Conservation (phyloP, 2,888 invertebrate genomes). For the Odontothrips loti region DNA sequence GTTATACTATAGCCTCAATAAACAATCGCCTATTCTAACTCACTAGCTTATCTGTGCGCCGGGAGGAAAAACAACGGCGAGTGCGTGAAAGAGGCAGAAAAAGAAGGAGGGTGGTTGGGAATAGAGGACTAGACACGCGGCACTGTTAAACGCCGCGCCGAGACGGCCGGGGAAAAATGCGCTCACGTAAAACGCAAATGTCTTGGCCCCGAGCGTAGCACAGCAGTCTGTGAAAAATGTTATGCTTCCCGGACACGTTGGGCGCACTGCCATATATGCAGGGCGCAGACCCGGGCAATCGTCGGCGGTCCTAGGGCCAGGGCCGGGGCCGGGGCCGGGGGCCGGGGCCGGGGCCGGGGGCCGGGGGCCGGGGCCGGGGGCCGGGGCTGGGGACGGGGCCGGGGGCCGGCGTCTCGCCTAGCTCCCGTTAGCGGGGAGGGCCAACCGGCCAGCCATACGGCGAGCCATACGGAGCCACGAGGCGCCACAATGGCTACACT, state of each 20-base stretch:
- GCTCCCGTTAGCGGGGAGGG: neutral
- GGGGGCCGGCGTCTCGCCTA: too few species aligned
- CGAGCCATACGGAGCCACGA: too few species aligned
- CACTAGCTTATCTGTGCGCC: neutral
- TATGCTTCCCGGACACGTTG: slow-evolving; percentile 16
- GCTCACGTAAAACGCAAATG: too few species aligned
- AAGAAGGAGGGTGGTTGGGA: neutral
- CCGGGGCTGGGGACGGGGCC: too few species aligned
- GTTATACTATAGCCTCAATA: neutral
- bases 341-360: neutral
- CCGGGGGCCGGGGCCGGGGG: neutral
- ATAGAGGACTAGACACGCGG: too few species aligned
- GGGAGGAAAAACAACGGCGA: neutral
- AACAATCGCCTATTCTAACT: slow-evolving; percentile 7
- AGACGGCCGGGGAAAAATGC: too few species aligned
- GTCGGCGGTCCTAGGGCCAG: neutral
- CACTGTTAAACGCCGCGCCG: too few species aligned
- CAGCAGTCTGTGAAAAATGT: neutral
- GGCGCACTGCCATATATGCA: neutral
- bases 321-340: neutral
- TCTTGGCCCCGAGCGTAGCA: too few species aligned
- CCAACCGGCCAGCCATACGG: too few species aligned
- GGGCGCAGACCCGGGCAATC: too few species aligned
- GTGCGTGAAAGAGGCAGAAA: neutral
- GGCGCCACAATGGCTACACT: too few species aligned